Evolutionary conservation across 2,797 vertebrate genomes (phyloP).

Genomic region (Mus caroli): DNA sequence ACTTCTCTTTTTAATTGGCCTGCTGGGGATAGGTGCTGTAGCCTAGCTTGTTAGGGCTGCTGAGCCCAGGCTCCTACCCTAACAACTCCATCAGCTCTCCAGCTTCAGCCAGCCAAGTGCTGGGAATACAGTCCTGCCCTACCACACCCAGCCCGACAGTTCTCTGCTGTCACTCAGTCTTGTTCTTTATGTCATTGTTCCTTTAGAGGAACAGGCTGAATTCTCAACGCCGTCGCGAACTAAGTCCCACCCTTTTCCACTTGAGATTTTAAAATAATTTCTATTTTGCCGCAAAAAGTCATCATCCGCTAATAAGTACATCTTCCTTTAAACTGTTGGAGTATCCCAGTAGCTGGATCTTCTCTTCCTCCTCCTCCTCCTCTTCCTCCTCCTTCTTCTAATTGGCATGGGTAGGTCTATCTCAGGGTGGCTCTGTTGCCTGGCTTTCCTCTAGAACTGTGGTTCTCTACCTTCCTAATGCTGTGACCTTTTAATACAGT

Average conservation of each 20-base stretch:
- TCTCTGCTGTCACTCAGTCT: background rate
- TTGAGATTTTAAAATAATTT: constrained; percentile 46
- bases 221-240: background rate
- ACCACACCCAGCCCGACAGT: too few species aligned
- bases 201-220: background rate
- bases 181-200: constrained; percentile 30
- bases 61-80: background rate
- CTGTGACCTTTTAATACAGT: background rate
- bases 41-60: background rate
- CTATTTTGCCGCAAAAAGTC: constrained; percentile 9
- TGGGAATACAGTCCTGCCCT: background rate
- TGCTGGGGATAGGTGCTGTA: background rate
- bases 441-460: background rate
- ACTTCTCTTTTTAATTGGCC: background rate
- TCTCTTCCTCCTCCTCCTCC: too few species aligned
- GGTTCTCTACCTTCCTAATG: background rate
- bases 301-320: background rate
- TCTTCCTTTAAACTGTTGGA: constrained; percentile 55
- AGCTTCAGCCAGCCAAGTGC: background rate
- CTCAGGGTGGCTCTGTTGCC: background rate
- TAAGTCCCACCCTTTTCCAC: background rate
- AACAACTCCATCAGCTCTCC: background rate
- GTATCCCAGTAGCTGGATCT: background rate
- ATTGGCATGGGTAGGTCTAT: constrained; percentile 26
- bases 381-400: background rate